Evolutionary conservation across 2,113 vertebrate species (phyloP).

Genomic region (Heteronetta atricapilla): DNA sequence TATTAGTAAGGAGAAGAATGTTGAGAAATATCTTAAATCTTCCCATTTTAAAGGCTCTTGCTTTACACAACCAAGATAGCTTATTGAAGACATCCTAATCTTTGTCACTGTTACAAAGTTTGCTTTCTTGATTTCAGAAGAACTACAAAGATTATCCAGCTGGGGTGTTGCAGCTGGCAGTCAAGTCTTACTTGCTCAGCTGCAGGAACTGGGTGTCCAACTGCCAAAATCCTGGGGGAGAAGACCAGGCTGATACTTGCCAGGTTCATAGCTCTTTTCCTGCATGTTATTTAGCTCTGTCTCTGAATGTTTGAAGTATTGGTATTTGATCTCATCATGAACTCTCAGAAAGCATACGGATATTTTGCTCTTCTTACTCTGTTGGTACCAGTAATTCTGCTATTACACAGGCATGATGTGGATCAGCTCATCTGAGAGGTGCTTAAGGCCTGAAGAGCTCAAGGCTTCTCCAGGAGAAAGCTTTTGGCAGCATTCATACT

Average conservation of each 20-base stretch:
- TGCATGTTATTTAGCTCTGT: neutral
- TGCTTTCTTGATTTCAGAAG: neutral
- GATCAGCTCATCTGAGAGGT: neutral
- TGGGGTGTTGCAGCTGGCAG: neutral
- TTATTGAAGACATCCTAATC: neutral
- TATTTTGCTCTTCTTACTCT: neutral
- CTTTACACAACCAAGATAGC: neutral
- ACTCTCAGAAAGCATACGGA: neutral
- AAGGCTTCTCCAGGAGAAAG: neutral
- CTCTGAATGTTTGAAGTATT: neutral
- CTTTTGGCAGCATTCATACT: neutral
- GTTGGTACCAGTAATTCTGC: neutral
- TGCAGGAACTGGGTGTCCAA: neutral
- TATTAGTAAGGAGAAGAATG: neutral
- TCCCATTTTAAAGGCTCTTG: neutral
- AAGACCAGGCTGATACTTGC: neutral
- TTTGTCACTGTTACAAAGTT: neutral
- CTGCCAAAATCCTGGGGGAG: neutral
- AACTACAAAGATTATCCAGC: neutral
- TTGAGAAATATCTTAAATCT: neutral
- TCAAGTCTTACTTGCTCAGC: neutral
- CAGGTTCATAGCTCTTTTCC: neutral
- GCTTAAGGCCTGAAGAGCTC: neutral
- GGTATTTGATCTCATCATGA: neutral
- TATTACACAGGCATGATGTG: fast-evolving